phyloP scores from a whole-genome alignment of 2,797 vertebrate genomes.

The Cyprinella venusta region DNA sequence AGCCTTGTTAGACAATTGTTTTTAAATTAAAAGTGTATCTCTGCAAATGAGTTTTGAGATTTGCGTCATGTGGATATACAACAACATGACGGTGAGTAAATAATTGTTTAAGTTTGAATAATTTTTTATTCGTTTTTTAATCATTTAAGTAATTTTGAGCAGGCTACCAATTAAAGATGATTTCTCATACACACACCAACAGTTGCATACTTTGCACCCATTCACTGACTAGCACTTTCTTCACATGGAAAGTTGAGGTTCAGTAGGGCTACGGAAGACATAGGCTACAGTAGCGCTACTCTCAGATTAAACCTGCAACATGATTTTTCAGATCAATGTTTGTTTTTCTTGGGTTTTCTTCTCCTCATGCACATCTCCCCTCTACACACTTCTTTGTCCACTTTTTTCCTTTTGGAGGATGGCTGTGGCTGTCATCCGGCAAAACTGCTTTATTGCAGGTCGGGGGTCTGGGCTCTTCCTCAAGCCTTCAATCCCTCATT shows the following conservation, averaged over 20 bases:
- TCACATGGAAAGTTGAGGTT: conserved; percentile 60
- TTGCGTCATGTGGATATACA: neutral
- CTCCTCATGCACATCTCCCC: conserved; percentile 32
- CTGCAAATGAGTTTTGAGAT: neutral
- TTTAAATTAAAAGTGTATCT: neutral
- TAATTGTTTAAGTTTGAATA: neutral
- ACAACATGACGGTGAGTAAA: neutral
- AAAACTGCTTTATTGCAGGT: conserved; percentile 46
- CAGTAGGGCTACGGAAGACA: conserved; percentile 51
- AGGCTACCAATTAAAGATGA: neutral
- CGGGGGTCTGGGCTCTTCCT: conserved; percentile 47
- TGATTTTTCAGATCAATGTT: conserved; percentile 59
- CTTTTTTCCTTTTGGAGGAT: conserved; percentile 45
- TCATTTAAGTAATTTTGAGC: neutral
- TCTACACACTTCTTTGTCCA: conserved; percentile 50
- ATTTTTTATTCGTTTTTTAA: neutral
- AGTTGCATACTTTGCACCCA: conserved; percentile 41
- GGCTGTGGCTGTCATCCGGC: conserved; percentile 23
- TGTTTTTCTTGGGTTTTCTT: conserved; percentile 59
- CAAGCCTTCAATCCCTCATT: conserved; percentile 57
- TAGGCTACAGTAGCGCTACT: conserved; percentile 59
- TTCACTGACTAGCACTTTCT: conserved; percentile 50
- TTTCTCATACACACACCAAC: conserved; percentile 15
- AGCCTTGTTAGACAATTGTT: neutral
- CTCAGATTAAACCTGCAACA: conserved; percentile 52